Percentiles rank a stretch among this genome's conserved stretches.
Conservation (phyloP, 2,797 vertebrate genomes). For the Melopsittacus undulatus region DNA sequence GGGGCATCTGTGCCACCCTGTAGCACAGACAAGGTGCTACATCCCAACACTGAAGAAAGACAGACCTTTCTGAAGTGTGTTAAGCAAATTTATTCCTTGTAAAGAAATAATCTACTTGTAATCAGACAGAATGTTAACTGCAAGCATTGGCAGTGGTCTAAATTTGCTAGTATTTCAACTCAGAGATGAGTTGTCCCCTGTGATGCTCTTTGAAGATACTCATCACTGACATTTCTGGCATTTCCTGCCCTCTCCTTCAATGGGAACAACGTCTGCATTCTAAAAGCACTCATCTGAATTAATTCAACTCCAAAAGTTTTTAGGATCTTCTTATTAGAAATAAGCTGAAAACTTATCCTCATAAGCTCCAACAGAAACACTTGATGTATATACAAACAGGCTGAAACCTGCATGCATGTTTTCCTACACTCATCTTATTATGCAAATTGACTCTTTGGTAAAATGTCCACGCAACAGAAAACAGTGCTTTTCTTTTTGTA, state of each 20-base stretch:
- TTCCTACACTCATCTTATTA: neutral
- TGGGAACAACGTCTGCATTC: neutral
- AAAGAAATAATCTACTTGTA: neutral
- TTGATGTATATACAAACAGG: neutral
- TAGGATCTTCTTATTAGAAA: neutral
- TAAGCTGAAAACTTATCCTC: neutral
- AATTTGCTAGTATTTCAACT: neutral
- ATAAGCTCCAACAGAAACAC: neutral
- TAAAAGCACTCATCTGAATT: neutral
- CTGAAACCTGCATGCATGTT: neutral
- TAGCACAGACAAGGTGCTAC: neutral
- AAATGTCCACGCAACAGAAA: neutral
- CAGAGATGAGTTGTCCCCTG: neutral
- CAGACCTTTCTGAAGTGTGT: neutral
- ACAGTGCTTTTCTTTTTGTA: neutral
- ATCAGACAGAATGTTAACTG: neutral
- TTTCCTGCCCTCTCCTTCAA: conserved; percentile 15
- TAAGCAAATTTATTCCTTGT: neutral
- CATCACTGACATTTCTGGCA: neutral
- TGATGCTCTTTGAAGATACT: neutral
- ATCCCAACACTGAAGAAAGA: neutral
- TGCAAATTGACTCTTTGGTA: neutral
- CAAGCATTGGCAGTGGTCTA: neutral
- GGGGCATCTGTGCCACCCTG: neutral
- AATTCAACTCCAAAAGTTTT: neutral